These are phyloP conservation scores for Canis aureus DNA, from an alignment of 2,113 vertebrate species.

Conservation along the genomic window DNA sequence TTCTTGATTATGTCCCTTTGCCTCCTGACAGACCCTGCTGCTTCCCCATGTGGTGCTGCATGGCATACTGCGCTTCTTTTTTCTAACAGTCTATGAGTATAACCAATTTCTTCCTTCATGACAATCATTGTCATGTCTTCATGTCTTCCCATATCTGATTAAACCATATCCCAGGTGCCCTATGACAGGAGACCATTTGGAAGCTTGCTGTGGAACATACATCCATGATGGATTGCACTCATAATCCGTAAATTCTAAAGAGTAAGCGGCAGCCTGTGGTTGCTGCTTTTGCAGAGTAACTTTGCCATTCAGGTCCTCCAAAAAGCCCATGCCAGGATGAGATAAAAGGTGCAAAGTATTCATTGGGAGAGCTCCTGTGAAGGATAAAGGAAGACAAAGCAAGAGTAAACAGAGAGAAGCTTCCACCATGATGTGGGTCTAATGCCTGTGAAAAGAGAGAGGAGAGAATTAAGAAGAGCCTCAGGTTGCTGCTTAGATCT, in stretches of 20 bases:
- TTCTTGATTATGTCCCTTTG: not conserved
- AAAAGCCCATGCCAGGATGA: not conserved
- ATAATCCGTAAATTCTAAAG: not conserved
- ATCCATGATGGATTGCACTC: not conserved
- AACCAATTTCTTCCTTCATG: not conserved
- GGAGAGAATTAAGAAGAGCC: not conserved
- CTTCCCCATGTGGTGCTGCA: not conserved
- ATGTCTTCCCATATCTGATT: not conserved
- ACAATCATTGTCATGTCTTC: not conserved
- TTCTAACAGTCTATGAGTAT: not conserved
- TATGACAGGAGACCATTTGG: not conserved
- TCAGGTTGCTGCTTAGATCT: not conserved
- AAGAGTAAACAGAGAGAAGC: not conserved
- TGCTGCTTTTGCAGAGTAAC: not conserved
- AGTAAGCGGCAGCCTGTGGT: not conserved
- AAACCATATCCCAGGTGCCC: not conserved
- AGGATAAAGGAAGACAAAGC: not conserved
- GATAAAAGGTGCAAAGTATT: not conserved
- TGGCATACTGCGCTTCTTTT: not conserved
- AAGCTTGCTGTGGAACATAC: not conserved
- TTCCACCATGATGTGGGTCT: not conserved
- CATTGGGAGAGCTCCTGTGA: not conserved
- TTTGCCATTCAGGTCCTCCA: not conserved
- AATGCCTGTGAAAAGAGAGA: not conserved
- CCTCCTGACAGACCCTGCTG: not conserved